Evolutionary conservation across 2,113 vertebrate species (phyloP), one percentile per base, ranked within the genome.

Genomic region (Microcebus jonahi): DNA sequence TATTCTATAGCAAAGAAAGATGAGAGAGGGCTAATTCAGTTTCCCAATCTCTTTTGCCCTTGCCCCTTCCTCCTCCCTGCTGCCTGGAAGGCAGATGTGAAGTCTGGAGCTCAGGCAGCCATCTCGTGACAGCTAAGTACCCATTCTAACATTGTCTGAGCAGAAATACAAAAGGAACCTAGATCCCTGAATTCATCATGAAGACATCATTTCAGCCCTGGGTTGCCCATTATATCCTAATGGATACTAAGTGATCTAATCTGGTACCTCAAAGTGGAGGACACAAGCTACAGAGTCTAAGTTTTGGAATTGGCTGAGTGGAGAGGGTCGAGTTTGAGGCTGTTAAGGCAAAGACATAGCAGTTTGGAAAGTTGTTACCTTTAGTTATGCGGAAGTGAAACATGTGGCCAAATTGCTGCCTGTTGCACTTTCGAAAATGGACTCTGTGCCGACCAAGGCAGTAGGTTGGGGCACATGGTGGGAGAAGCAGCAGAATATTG

Each of bases 1-100:
- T 84, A 95, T 97, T 91, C 97, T 89, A 87, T 70, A 82, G 50
- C 45, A 79, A 71, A 61, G 55, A 86, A 73, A 77, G 29, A 34
- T 1, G 57, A 27, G 48, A 42, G 59, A 55, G 23, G 73, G 45
- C 14, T 13, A 2, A 79, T 53, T 45, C 14, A 10, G 36, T 71
- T 71, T n/a, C 53, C 2, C 1, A 34, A 9, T 50, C 45, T 92
- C 48, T 68, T 65, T 73, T 91, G 36, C 36, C 31, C 18, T 92
- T 76, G 65, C 25, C 25, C 77, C 68, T 63, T 82, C 61, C 82
- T 83, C 27, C n/a, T 79, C 42, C 55, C 42, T 50, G 27, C n/a
- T 71, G 63, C 79, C n/a, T 70, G 57, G 76, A 65, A 81, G 34
- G 76, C 31, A 77, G 77, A 76, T 61, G 5, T 61, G 34, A 96